Conservation (phyloP, 2,113 vertebrate species). For the Centropus unirufus region DNA sequence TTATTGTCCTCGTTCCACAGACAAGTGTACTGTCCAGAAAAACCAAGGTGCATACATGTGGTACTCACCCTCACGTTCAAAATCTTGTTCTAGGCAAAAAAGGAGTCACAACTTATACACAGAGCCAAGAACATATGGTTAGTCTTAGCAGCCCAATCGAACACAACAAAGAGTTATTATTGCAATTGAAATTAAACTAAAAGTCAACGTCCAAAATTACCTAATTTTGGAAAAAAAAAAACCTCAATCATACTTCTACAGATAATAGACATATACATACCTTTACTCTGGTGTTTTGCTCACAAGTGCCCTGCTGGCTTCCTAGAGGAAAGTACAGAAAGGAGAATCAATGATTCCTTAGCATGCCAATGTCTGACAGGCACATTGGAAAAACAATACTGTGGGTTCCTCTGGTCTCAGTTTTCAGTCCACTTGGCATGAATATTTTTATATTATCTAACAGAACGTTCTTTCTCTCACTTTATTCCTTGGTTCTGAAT, state of each 20-base stretch:
- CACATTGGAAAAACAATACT: not conserved
- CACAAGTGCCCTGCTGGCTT: not conserved
- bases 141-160: not conserved
- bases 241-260: not conserved
- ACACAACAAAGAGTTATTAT: not conserved
- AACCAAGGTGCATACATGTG: not conserved
- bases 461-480: not conserved
- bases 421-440: not conserved
- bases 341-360: not conserved
- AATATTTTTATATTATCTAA: not conserved
- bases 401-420: not conserved
- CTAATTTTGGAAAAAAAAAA: not conserved
- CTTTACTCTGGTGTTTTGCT: not conserved
- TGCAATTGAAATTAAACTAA: not conserved
- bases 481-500: not conserved
- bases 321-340: not conserved
- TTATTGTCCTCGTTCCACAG: not conserved
- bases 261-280: not conserved
- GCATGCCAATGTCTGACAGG: fast-evolving
- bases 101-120: not conserved
- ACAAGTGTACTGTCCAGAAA: not conserved
- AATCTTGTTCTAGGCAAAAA: not conserved
- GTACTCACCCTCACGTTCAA: not conserved
- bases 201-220: not conserved
- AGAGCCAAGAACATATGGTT: not conserved